Conservation (phyloP, 1,140 invertebrate genomes). For the Heliconius himera region DNA sequence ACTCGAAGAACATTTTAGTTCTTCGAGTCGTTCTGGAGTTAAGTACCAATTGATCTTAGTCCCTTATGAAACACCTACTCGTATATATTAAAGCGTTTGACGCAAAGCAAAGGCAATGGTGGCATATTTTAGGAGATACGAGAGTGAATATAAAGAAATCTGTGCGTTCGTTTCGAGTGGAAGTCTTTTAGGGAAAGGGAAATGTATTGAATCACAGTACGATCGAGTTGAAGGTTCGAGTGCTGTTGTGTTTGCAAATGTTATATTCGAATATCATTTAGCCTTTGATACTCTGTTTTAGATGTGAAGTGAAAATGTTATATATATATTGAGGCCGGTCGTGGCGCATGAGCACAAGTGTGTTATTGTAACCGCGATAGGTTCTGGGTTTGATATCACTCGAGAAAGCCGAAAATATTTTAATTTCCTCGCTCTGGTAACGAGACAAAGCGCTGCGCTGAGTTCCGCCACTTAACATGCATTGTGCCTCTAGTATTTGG, state of each 20-base stretch:
- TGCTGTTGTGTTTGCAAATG: not conserved
- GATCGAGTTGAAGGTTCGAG: conserved; percentile 1
- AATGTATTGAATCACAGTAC: conserved; percentile 9
- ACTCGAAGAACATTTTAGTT: not conserved
- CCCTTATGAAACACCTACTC: conserved; percentile 42
- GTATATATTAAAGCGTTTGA: conserved; percentile 40
- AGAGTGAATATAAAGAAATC: conserved; percentile 40
- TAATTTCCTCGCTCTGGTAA: no score
- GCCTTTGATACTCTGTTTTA: not conserved
- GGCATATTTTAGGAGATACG: conserved; percentile 22
- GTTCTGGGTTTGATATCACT: no score
- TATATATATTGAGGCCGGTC: not conserved
- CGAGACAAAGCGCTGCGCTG: no score
- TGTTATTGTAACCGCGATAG: no score
- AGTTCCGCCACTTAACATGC: no score
- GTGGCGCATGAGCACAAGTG: no score
- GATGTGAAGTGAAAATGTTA: not conserved
- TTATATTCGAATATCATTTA: conserved; percentile 1
- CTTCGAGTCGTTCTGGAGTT: not conserved
- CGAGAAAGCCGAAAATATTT: no score
- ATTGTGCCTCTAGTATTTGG: no score
- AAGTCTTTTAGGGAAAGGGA: conserved; percentile 33
- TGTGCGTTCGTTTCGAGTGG: conserved; percentile 43
- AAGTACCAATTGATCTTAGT: conserved; percentile 42
- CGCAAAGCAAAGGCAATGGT: conserved; percentile 49